These are phyloP conservation scores for Novumbra hubbsi DNA, from an alignment of 2,797 vertebrate species.

Conservation along the genomic window DNA sequence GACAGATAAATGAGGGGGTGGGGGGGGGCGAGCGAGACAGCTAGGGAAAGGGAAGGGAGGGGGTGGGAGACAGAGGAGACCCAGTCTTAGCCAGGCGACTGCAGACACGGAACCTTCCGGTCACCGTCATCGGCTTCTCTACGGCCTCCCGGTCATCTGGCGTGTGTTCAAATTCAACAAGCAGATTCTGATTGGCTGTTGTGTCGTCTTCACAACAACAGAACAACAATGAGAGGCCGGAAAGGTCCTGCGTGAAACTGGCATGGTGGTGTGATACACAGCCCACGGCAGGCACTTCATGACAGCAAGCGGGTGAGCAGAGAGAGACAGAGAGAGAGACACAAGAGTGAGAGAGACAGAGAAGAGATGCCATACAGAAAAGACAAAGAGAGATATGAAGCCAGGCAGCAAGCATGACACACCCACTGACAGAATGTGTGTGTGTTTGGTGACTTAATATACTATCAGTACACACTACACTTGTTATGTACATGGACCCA, in stretches of 20 bases:
- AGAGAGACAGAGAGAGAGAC: neutral
- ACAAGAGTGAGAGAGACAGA: neutral
- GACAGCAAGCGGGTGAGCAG: neutral
- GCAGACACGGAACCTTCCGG: neutral
- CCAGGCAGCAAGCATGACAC: conserved; percentile 45
- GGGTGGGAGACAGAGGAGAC: neutral
- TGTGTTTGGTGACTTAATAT: conserved; percentile 25
- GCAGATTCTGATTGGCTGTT: neutral
- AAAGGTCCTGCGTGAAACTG: conserved; percentile 32
- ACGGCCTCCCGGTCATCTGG: neutral
- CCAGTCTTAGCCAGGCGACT: neutral
- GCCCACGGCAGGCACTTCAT: neutral
- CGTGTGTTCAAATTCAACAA: conserved; percentile 15
- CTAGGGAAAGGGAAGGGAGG: conserved; percentile 29
- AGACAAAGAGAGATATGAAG: conserved; percentile 25
- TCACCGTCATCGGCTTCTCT: neutral
- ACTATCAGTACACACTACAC: conserved; percentile 22
- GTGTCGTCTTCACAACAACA: conserved; percentile 3
- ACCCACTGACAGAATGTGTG: conserved; percentile 33
- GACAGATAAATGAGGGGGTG: conserved; percentile 42
- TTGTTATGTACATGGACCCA: too few relatives aligned
- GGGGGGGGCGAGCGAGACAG: conserved; percentile 36
- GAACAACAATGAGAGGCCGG: conserved; percentile 14
- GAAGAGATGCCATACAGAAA: conserved; percentile 26
- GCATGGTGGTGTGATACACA: neutral